Base-by-base conservation (phyloP, 1,140 invertebrate species). In the Steinernema khuongi region DNA sequence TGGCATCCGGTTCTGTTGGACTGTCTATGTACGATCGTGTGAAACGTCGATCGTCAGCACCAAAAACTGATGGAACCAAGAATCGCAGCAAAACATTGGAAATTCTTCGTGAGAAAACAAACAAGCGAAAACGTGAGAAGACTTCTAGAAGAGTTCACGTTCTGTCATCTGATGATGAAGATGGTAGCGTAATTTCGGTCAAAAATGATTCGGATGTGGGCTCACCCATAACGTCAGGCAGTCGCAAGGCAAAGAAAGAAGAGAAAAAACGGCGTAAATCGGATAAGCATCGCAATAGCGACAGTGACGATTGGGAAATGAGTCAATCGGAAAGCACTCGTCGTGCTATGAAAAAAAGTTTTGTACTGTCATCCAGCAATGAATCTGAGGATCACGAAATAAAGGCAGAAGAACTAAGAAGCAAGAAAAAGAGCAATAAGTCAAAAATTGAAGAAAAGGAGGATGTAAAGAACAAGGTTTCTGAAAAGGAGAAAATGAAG, bases 21-120 rank as follows among this genome's bases (percentile, higher is more conserved):
- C 50, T 60, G 50, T 60, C 50, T 7, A 60, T 60, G 50, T 60
- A 60, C 19, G 50, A 60, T 22, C 50, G 50, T 26, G 50, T 60
- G 50, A 60, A 60, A 22, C 50, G 50, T 26, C 50, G 50, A n/a
- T 60, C 50, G 4, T 60, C 50, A 22, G 50, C 50, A 17, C 50
- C 50, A 22, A 60, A 60, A 60, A 60, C 50, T 2, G 50, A 60
- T 26, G 50, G 26, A 11, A 22, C 50, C 4, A 60, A 60, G 50
- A 60, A 26, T 22, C 14, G 26, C 14, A 60, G 26, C 11, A 11
- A 60, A 26, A 60, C 50, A 11, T 22, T 60, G 7, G 50, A 60
- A 22, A n/a, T 60, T 26, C 50, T 60, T 11, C 50, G 50, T 22
- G 50, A 60, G 50, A 14, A 60, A 26, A 60, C 50, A 4, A 60